A percentile compares a stretch with the other conserved stretches of the same genome.
phyloP scores from a whole-genome alignment of 2,888 invertebrate genomes.

The Pammene fasciana region DNA sequence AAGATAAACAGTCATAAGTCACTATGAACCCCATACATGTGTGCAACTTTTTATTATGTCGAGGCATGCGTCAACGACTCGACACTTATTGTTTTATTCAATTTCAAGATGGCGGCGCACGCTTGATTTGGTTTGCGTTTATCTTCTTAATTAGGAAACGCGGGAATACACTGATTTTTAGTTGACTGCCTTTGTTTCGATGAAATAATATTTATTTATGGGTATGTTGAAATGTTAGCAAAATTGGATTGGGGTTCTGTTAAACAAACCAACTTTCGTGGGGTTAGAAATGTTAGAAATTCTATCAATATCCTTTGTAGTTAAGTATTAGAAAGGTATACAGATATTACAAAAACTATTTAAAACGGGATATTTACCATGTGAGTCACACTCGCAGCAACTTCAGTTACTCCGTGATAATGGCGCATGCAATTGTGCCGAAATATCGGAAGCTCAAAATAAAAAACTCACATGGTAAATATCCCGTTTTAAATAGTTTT shows the following conservation, averaged over 20 bases:
- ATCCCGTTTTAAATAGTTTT: too few relatives aligned
- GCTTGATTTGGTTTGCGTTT: conserved; percentile 48
- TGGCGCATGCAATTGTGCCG: too few relatives aligned
- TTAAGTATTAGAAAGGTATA: too few relatives aligned
- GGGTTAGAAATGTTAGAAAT: too few relatives aligned
- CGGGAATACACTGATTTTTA: conserved; percentile 31
- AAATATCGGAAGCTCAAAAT: too few relatives aligned
- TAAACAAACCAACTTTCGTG: too few relatives aligned
- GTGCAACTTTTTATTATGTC: conserved; percentile 42
- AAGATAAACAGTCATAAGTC: not conserved
- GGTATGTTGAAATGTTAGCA: not conserved
- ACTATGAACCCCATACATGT: conserved; percentile 10
- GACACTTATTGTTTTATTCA: conserved; percentile 60
- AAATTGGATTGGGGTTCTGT: not conserved
- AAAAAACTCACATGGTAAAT: too few relatives aligned
- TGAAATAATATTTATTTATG: conserved; percentile 16
- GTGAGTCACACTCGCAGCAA: too few relatives aligned
- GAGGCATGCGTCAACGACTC: conserved; percentile 45
- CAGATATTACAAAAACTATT: too few relatives aligned
- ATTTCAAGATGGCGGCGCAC: conserved; percentile 57
- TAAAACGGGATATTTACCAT: too few relatives aligned
- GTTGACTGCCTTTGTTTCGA: conserved; percentile 40
- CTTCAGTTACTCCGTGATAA: too few relatives aligned
- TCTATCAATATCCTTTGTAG: too few relatives aligned
- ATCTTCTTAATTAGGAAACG: conserved; percentile 37